Percentiles rank a stretch among this genome's conserved stretches.
Evolutionary conservation across 2,888 invertebrate species (phyloP).

Genomic region (Meiosimyza decipiens): DNA sequence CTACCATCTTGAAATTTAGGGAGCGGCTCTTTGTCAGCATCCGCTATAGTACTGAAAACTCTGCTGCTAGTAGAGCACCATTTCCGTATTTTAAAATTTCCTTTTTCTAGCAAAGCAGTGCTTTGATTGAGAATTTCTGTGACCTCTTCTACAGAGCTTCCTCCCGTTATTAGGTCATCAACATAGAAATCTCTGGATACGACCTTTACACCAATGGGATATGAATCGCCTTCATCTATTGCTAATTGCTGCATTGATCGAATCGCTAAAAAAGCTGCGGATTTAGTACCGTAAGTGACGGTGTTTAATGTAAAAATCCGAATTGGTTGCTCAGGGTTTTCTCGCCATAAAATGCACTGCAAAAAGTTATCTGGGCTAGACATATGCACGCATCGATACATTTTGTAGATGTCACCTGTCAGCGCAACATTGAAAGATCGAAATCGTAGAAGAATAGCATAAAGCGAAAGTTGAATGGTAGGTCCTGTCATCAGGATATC

Average conservation of each 20-base stretch:
- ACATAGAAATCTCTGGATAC: slow-evolving; percentile 39
- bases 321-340: neutral
- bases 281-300: slow-evolving; percentile 28
- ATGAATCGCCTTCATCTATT: slow-evolving; percentile 5
- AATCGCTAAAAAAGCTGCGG: slow-evolving; percentile 1
- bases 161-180: slow-evolving; percentile 39
- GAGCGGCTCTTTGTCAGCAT: slow-evolving; percentile 29
- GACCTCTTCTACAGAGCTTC: slow-evolving; percentile 30
- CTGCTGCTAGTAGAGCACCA: slow-evolving; percentile 34
- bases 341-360: slow-evolving; percentile 31
- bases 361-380: slow-evolving; percentile 13
- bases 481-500: slow-evolving; percentile 28
- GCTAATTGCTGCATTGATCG: slow-evolving; percentile 22
- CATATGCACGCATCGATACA: slow-evolving; percentile 28
- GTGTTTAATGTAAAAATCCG: slow-evolving; percentile 27
- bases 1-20: slow-evolving; percentile 39
- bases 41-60: neutral
- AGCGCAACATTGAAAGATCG: slow-evolving; percentile 20
- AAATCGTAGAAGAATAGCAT: slow-evolving; percentile 22
- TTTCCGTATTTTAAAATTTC: slow-evolving; percentile 34
- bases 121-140: slow-evolving; percentile 25
- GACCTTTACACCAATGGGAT: no score
- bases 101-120: slow-evolving; percentile 1
- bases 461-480: slow-evolving; percentile 17
- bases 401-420: slow-evolving; percentile 30